Conservation (phyloP, 1,140 invertebrate species). For the Lamellibrachia luymesi region DNA sequence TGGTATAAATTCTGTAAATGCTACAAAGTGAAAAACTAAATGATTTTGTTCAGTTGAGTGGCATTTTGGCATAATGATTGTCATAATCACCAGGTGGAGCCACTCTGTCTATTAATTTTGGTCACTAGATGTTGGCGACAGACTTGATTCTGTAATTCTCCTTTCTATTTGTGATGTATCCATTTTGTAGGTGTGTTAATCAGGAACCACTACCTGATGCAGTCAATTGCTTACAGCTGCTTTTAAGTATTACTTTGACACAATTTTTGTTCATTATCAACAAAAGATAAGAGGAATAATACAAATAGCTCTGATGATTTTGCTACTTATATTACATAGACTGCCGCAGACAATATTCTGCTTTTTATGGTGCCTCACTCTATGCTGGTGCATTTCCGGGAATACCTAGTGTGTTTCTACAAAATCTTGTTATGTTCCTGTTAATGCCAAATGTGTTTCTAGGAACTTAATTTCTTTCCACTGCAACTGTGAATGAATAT, state of each 20-base stretch:
- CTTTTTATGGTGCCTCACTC: not conserved
- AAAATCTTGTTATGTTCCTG: not conserved
- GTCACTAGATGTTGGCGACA: not conserved
- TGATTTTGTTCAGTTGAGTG: not conserved
- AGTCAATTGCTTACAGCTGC: not conserved
- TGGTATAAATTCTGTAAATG: not conserved
- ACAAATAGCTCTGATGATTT: too few species aligned
- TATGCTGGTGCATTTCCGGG: not conserved
- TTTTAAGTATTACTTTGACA: not conserved
- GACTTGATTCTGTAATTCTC: not conserved
- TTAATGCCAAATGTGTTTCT: not conserved
- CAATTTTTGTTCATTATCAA: not conserved
- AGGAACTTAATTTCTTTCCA: not conserved
- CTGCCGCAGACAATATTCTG: not conserved
- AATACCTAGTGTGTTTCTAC: not conserved
- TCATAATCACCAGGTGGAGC: not conserved
- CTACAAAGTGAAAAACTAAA: not conserved
- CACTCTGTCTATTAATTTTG: not conserved
- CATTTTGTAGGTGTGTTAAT: not conserved
- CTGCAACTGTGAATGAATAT: not conserved
- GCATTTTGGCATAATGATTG: not conserved
- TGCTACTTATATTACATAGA: not conserved
- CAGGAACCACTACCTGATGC: too few species aligned
- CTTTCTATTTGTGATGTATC: not conserved
- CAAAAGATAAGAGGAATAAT: too few species aligned